phyloP scores from a whole-genome alignment of 2,888 invertebrate genomes.

The Cataglyphis albicans region DNA sequence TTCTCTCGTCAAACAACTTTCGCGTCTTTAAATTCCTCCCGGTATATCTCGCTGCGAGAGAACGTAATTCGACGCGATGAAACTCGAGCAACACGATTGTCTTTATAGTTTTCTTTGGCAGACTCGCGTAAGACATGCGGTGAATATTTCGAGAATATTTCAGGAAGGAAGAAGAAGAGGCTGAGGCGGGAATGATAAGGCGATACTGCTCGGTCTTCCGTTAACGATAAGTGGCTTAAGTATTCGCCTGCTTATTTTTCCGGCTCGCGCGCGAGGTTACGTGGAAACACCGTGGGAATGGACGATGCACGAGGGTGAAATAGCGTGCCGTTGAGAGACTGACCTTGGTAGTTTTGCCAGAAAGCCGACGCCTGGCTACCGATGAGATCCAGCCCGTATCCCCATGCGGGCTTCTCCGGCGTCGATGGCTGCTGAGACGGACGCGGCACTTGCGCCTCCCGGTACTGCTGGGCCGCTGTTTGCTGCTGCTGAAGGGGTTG shows the following conservation, averaged over 20 bases:
- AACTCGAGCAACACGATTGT: background rate
- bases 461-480: conserved; percentile 85
- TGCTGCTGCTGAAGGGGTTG: conserved; percentile 83
- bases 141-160: conserved; percentile 8
- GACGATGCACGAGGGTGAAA: conserved; percentile 13
- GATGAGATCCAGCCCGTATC: conserved; percentile 93
- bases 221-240: conserved; percentile 28
- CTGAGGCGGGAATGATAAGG: conserved; percentile 10
- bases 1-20: conserved; percentile 9
- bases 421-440: conserved; percentile 85
- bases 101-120: background rate
- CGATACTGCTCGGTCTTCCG: conserved; percentile 7
- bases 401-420: conserved; percentile 88
- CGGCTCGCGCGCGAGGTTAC: background rate
- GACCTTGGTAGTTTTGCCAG: conserved; percentile 97
- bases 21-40: background rate
- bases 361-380: conserved; percentile 93
- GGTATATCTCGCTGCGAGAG: background rate
- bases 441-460: conserved; percentile 83
- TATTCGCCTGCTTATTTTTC: conserved; percentile 18
- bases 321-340: conserved; percentile 81
- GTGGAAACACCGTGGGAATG: conserved; percentile 19
- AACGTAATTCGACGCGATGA: background rate
- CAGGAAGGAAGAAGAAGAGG: conserved; percentile 1
- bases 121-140: conserved; percentile 2